Evolutionary conservation across 2,888 invertebrate species (phyloP), one percentile per base, ranked within the genome.

Genomic region (Harmothoe impar): DNA sequence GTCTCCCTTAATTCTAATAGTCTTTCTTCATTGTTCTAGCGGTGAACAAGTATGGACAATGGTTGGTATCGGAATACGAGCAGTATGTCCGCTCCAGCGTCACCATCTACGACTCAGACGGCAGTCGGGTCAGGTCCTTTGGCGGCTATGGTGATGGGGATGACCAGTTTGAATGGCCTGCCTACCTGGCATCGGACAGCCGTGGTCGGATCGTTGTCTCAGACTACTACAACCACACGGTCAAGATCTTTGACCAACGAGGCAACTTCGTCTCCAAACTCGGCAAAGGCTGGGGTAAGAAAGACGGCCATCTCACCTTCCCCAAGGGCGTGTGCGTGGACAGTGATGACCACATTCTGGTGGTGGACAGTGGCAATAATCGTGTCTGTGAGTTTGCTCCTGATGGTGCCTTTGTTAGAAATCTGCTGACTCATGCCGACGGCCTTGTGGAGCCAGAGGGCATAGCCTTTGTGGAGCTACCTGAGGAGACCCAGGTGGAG

Each of bases 171-270:
- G 86, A 86, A 10, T 86, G 86, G 86, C 86, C 86, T 29, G 25
- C 52, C 52, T 86, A 86, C 56, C 29, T 86, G 56, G 86, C 29
- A 25, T 54, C 54, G 5, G 86, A 86, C 86, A 54, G 54, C 29
- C 25, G 56, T 12, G 86, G 86, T n/a, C 17, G 86, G 31, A 25
- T 86, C 54, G 52, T 86, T 29, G 54, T 86, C 29, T 86, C 86
- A 3, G 86, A 86, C 86, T 86, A 86, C 86, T 86, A 54, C 52
- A 86, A 54, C 56, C 86, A 86, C 86, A 20, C 86, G 1, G 86
- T 86, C 23, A 86, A 86, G 33, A 23, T 86, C 52, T 86, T 86
- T 29, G 86, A 86, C 54, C 29, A 29, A 25, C 7, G 54, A 20
- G 86, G 86, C 52, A 52, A 86, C 25, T 86, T 86, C 54, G 52